Evolutionary conservation across 2,113 vertebrate genomes (phyloP).

Genomic region (Notechis scutatus): DNA sequence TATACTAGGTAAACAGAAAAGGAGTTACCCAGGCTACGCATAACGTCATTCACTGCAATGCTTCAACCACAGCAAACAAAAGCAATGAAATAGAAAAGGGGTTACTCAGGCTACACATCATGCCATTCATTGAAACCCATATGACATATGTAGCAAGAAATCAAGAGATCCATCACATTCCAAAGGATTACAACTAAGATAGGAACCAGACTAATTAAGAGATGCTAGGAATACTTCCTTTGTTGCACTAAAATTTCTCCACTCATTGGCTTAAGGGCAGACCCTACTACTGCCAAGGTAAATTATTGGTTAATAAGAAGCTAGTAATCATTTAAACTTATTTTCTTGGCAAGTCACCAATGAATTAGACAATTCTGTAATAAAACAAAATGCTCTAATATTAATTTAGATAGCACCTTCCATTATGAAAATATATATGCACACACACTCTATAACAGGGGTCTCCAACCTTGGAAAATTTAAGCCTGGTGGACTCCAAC

Average conservation of each 20-base stretch:
- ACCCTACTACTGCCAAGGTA: background rate
- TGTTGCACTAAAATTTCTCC: background rate
- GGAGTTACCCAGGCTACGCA: background rate
- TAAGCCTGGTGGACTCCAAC: no score
- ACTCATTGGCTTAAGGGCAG: background rate
- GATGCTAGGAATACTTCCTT: background rate
- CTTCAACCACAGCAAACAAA: constrained; percentile 4
- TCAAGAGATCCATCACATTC: background rate
- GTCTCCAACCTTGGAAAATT: no score
- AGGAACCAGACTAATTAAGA: background rate
- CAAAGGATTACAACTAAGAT: background rate
- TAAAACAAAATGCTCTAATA: background rate
- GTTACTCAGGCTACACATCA: constrained; percentile 1
- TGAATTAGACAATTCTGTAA: background rate
- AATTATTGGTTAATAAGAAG: constrained; percentile 4
- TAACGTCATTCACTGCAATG: background rate
- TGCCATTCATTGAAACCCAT: background rate
- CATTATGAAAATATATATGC: background rate
- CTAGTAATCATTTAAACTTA: background rate
- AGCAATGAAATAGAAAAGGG: background rate
- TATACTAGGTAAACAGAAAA: background rate
- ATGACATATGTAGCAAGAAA: background rate
- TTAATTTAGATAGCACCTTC: background rate
- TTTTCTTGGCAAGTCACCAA: background rate
- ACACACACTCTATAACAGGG: background rate